Evolutionary conservation across 2,797 vertebrate species (phyloP), one percentile per base, ranked within the genome.

Genomic region (Pantherophis alleghaniensis): DNA sequence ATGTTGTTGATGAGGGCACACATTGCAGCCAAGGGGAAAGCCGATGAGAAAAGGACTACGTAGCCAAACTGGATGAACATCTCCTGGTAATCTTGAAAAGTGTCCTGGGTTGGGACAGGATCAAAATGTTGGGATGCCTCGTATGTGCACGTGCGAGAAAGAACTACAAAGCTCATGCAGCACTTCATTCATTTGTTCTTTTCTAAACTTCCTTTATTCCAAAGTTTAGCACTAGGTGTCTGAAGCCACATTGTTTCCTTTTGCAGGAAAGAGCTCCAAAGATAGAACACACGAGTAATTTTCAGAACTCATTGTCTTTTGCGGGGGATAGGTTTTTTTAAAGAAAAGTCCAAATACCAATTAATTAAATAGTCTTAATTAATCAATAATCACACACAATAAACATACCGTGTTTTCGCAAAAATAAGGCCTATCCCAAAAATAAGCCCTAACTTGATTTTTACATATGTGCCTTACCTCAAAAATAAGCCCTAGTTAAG

Each of bases 11-110:
- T 98, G 95, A 99, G 98, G 28, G 99, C 99, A 0, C 99, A 99
- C 97, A 99, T 98, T 69, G 99, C 99, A 0, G 99, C 99, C 97
- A 99, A 96, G 0, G 99, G 99, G 96, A 99, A 99, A 95, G 99
- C 99, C 0, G 99, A 99, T 13, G 99, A 99, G 97, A 99, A 99
- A 88, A 99, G 99, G 93, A 99, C 99, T 93, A 99, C 99, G 0
- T 99, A 99, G 79, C 99, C 99, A 1, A 99, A 99, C 98, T 99
- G 99, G 96, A 99, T 98, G 94, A 99, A 99, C 99, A 99, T 99
- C 98, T 99, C 99, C 95, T 99, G 99, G 97, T 99, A 99, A 97
- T 99, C 99, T 96, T 99, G 98, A 97, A 99, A 99, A 1, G 99
- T 99, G 97, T 99, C 99, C 99, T 99, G 97, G 0, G 4, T 90